Evolutionary conservation across 2,888 invertebrate genomes (phyloP).

Genomic region (Panopea generosa): DNA sequence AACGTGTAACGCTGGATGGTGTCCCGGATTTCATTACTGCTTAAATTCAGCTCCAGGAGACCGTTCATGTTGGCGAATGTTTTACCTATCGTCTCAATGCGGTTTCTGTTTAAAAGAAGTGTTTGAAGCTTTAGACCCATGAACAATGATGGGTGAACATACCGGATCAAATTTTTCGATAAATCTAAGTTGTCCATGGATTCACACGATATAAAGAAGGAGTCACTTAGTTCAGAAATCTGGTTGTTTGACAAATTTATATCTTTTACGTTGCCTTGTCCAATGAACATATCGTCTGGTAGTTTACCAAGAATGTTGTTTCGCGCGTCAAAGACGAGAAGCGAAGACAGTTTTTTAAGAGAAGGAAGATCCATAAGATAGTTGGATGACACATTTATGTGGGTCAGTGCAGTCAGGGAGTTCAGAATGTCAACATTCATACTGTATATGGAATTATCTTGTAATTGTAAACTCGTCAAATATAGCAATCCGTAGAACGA

Average conservation of each 20-base stretch:
- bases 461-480: constrained; percentile 49
- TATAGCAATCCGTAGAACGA: constrained; percentile 53
- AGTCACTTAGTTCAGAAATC: constrained; percentile 51
- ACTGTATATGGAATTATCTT: constrained; percentile 57
- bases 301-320: constrained; percentile 58
- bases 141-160: constrained; percentile 63
- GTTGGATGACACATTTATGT: constrained; percentile 53
- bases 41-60: constrained; percentile 63
- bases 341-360: constrained; percentile 28
- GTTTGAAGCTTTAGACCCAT: constrained; percentile 41
- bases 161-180: constrained; percentile 60
- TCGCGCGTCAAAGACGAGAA: constrained; percentile 59
- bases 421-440: constrained; percentile 29
- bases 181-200: constrained; percentile 63
- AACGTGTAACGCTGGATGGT: constrained; percentile 64
- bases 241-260: constrained; percentile 61
- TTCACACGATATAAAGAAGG: constrained; percentile 62
- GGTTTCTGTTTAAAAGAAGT: constrained; percentile 64
- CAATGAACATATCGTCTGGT: constrained; percentile 49
- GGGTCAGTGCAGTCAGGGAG: constrained; percentile 23
- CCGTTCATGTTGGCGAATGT: constrained; percentile 54
- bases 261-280: constrained; percentile 48
- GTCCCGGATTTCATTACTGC: constrained; percentile 59
- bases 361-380: constrained; percentile 43
- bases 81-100: constrained; percentile 54